Percentiles rank a stretch among this genome's conserved stretches.
These are phyloP conservation scores for Leptinotarsa juncta DNA, from an alignment of 2,888 invertebrate species.

Conservation along the genomic window DNA sequence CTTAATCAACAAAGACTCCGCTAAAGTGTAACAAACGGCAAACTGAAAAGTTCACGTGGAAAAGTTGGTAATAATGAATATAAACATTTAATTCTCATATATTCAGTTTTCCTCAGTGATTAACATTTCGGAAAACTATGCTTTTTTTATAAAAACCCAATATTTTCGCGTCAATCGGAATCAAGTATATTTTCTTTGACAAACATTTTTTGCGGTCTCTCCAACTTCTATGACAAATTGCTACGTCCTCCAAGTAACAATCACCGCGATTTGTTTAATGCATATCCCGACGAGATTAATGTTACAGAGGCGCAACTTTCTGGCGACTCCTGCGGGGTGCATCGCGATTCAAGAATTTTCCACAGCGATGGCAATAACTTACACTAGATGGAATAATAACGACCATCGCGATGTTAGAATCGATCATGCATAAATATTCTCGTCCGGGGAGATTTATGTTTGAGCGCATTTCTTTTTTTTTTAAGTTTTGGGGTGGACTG, in stretches of 20 bases:
- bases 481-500: conserved; percentile 1
- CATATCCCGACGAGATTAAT: conserved; percentile 64
- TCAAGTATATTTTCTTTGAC: too few species aligned
- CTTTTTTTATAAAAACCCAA: too few species aligned
- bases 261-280: conserved; percentile 62
- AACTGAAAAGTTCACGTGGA: too few species aligned
- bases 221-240: conserved; percentile 42
- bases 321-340: conserved; percentile 30
- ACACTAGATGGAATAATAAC: conserved; percentile 42
- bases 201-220: too few species aligned
- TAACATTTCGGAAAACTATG: too few species aligned
- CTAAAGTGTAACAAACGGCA: too few species aligned
- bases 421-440: conserved; percentile 42
- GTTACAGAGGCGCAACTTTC: conserved; percentile 55
- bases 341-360: conserved; percentile 30
- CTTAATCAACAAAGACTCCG: too few species aligned
- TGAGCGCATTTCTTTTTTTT: neutral
- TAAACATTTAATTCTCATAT: too few species aligned
- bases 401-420: conserved; percentile 35
- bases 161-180: too few species aligned
- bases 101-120: too few species aligned
- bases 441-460: conserved; percentile 32
- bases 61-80: too few species aligned
- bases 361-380: conserved; percentile 40
- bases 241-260: conserved; percentile 54